phyloP scores from a whole-genome alignment of 2,888 invertebrate species.

The Dasysyrphus tricinctus region DNA sequence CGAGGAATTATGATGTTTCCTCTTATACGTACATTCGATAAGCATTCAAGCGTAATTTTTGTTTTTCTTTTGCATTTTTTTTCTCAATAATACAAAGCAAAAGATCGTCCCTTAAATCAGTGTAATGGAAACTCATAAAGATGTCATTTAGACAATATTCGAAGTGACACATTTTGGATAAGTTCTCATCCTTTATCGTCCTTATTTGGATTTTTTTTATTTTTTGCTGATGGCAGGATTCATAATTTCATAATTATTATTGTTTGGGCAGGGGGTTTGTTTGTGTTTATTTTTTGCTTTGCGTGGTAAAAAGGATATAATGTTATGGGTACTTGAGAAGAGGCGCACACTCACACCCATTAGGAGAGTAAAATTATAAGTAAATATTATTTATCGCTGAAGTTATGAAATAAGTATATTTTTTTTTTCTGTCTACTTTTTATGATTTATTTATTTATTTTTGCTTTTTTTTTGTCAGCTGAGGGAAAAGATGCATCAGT shows the following conservation, averaged over 20 bases:
- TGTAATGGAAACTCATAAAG: constrained; percentile 76
- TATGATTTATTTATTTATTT: constrained; percentile 60
- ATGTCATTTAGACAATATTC: constrained; percentile 74
- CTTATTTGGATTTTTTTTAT: constrained; percentile 35
- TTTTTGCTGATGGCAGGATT: constrained; percentile 32
- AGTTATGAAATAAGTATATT: constrained; percentile 23
- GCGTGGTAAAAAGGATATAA: constrained; percentile 68
- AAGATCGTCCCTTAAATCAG: constrained; percentile 63
- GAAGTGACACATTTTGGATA: constrained; percentile 70
- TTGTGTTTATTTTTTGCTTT: constrained; percentile 50
- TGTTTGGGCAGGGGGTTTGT: constrained; percentile 51
- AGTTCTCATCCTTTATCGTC: constrained; percentile 61
- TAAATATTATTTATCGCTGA: constrained; percentile 71
- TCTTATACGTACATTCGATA: constrained; percentile 2
- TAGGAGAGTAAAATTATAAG: constrained; percentile 62
- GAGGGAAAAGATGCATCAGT: constrained; percentile 35
- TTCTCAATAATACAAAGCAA: constrained; percentile 14
- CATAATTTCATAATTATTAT: constrained; percentile 68
- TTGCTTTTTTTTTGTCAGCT: background rate
- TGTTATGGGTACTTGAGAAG: constrained; percentile 28
- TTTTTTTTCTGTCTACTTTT: constrained; percentile 36
- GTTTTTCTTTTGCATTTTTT: constrained; percentile 30
- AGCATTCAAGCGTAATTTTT: constrained; percentile 68
- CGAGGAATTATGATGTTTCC: background rate
- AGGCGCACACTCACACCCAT: constrained; percentile 62